A percentile compares a stretch with the other conserved stretches of the same genome.
Evolutionary conservation across 1,140 invertebrate genomes (phyloP).

Genomic region (Euura lappo): DNA sequence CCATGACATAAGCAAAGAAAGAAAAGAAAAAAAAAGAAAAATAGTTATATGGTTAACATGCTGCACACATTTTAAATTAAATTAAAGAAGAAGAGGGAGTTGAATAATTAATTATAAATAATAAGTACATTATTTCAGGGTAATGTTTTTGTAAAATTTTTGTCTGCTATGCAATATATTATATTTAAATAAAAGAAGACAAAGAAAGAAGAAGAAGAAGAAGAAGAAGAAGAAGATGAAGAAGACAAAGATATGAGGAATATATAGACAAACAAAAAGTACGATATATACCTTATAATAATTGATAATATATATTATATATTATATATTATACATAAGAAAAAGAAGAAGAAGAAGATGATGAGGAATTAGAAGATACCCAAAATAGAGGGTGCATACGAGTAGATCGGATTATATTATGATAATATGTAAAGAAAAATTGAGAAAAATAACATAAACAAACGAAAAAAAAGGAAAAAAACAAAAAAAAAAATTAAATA

Average conservation of each 20-base stretch:
- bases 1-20: conserved; percentile 35
- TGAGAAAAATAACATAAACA: conserved; percentile 17
- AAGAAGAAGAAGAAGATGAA: conserved; percentile 31
- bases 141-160: conserved; percentile 56
- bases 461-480: conserved; percentile 20
- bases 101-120: conserved; percentile 15
- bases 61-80: neutral
- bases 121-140: conserved; percentile 50
- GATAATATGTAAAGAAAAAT: conserved; percentile 20
- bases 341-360: too few species aligned
- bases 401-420: conserved; percentile 26
- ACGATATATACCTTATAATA: conserved; percentile 49
- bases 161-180: conserved; percentile 52
- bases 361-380: too few species aligned
- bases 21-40: conserved; percentile 22
- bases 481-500: conserved; percentile 15
- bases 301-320: too few species aligned
- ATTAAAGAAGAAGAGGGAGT: conserved; percentile 7
- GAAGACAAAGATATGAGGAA: conserved; percentile 3
- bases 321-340: conserved; percentile 47
- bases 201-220: conserved; percentile 25
- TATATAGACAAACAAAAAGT: conserved; percentile 10
- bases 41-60: neutral
- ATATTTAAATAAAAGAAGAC: conserved; percentile 47
- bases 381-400: too few species aligned